Base-by-base conservation (phyloP, 2,113 vertebrate species). In the Aplodontia rufa region DNA sequence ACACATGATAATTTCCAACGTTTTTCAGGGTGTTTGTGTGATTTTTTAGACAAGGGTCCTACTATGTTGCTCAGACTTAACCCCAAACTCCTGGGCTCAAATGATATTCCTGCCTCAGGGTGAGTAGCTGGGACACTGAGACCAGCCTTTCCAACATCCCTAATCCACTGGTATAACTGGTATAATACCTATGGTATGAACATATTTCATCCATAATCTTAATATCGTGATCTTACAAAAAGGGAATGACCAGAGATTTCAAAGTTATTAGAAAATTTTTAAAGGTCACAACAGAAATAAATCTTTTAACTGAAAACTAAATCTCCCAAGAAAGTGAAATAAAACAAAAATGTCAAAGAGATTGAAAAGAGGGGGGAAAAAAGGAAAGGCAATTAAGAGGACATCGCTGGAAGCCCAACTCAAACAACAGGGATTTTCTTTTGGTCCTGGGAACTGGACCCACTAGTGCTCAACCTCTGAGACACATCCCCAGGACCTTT, bases 271-370 rank as follows among this genome's bases (percentile, higher is more conserved):
- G 76, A 74, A 64, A 49, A 60, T 60, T 60, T 58, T 19, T 17
- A 49, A 60, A 72, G 49, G 82, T 30, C 32, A 74, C 6, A 32
- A 53, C 14, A 93, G 8, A 69, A 90, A 76, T 3, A 45, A 71
- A 69, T 68, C n/a, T 49, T 24, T 92, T 55, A 19, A 86, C 22
- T 0, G n/a, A 92, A 90, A 75, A 69, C 26, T 17, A 55, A 78
- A 47, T 90, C 20, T 81, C 51, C 8, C n/a, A 96, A 86, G 72
- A 92, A 64, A 87, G 72, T 40, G 26, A 19, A 89, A 62, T 88
- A 79, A 81, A 72, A 79, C 22, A 86, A 68, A 71, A 13, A 58
- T 28, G 64, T 12, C 42, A 49, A 19, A 66, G 69, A 85, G 78
- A 26, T 17, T 11, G 16, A 72, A 91, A 86, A 75, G 74, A 58